These are phyloP conservation scores for Ciona savignyi DNA, from an alignment of 23 tunicate genomes.

Conservation along the genomic window DNA sequence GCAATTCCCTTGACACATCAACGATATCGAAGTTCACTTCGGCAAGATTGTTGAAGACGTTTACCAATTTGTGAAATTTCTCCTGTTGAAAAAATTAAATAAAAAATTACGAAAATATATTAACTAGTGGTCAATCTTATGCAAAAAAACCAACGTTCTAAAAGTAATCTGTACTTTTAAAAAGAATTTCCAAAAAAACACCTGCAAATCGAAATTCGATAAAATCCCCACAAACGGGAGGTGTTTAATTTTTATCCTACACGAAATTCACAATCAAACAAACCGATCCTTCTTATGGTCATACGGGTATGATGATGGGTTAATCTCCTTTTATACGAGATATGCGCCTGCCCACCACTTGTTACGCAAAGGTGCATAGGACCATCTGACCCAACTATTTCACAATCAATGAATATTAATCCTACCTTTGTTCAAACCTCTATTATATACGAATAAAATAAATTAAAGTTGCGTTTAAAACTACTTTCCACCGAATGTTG, in stretches of 20 bases:
- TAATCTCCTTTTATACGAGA: slow-evolving; percentile 29
- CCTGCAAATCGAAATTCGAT: neutral
- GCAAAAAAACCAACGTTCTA: neutral
- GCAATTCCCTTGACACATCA: slow-evolving; percentile 71
- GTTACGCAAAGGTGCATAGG: slow-evolving; percentile 66
- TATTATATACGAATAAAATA: no score
- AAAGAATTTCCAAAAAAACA: neutral
- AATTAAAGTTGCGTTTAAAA: no score
- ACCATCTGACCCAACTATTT: slow-evolving; percentile 49
- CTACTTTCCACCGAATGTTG: no score
- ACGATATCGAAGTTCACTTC: slow-evolving; percentile 84
- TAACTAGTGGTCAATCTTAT: no score
- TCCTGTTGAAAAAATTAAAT: slow-evolving; percentile 25
- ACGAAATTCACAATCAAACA: neutral
- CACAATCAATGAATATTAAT: neutral
- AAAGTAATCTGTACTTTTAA: neutral
- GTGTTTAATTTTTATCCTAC: neutral
- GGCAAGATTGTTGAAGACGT: slow-evolving; percentile 53
- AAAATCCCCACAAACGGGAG: slow-evolving; percentile 12
- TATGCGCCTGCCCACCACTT: slow-evolving; percentile 47
- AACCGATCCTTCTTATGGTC: slow-evolving; percentile 34
- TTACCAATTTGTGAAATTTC: slow-evolving; percentile 64
- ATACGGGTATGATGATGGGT: slow-evolving; percentile 63
- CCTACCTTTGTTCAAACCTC: no score
- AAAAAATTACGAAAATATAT: neutral